A percentile compares a stretch with the other conserved stretches of the same genome.
These are phyloP conservation scores for Ennomos erosarius DNA, from an alignment of 2,888 invertebrate species.

Conservation along the genomic window DNA sequence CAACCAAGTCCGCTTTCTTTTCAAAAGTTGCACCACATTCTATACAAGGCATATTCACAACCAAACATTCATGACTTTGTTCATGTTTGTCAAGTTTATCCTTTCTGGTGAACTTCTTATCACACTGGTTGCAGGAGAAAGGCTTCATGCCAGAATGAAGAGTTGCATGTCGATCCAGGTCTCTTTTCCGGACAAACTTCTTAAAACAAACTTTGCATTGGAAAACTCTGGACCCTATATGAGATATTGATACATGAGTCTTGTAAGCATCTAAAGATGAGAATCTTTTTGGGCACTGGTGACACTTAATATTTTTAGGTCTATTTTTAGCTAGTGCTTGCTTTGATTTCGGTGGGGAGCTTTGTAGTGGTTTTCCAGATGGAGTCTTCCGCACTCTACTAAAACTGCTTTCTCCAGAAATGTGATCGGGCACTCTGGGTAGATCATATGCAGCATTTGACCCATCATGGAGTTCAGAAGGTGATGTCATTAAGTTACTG, in stretches of 20 bases:
- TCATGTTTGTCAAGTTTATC: slow-evolving; percentile 89
- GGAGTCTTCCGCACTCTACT: slow-evolving; percentile 69
- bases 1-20: slow-evolving; percentile 84
- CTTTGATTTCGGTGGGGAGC: slow-evolving; percentile 68
- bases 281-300: slow-evolving; percentile 81
- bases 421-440: slow-evolving; percentile 81
- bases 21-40: slow-evolving; percentile 87
- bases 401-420: slow-evolving; percentile 79
- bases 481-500: slow-evolving; percentile 77
- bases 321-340: slow-evolving; percentile 66
- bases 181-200: slow-evolving; percentile 88
- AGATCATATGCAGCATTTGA: slow-evolving; percentile 71
- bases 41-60: slow-evolving; percentile 86
- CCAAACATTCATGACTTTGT: slow-evolving; percentile 86
- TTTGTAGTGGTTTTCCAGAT: slow-evolving; percentile 58
- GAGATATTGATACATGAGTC: slow-evolving; percentile 82
- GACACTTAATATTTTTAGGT: slow-evolving; percentile 82
- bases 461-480: slow-evolving; percentile 61
- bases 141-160: slow-evolving; percentile 89
- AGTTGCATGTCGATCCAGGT: slow-evolving; percentile 88
- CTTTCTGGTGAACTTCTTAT: slow-evolving; percentile 88
- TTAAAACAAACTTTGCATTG: slow-evolving; percentile 88
- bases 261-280: slow-evolving; percentile 81
- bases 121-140: slow-evolving; percentile 88
- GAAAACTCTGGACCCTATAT: slow-evolving; percentile 84